Evolutionary conservation across 2,888 invertebrate genomes (phyloP), one percentile per base, ranked within the genome.

Genomic region (Aporophyla nigra): DNA sequence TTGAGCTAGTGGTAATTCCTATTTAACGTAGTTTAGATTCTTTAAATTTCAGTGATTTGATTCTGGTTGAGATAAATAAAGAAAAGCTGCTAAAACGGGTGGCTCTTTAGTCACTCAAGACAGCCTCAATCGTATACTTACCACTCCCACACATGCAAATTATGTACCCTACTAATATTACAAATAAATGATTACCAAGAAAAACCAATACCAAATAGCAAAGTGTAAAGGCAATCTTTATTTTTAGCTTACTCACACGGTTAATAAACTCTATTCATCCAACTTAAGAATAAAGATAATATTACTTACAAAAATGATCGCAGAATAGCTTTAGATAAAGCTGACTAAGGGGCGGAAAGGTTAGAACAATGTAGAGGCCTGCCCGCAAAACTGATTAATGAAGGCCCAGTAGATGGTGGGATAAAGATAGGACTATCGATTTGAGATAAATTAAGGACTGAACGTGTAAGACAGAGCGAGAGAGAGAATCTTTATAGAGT

Each of bases 381-480:
- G 54, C 46, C 54, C 62, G 16, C 62, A 67, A 63, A 82, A 66
- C 76, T 82, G 76, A 82, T 82, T 82, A 82, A 82, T 82, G 76
- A 69, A 59, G 68, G 68, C 56, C 58, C 51, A 5, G 9, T 43
- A 82, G 76, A 78, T 75, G n/a, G 40, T 40, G 40, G 59, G 53
- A 63, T 51, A 40, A 51, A 68, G 68, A 76, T 82, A 82, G 43
- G 46, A 33, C 51, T 51, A 79, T 82, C 82, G 76, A 76, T 82
- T 62, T 56, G 51, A 68, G 56, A 59, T 81, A 81, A 46, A 78
- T 81, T 74, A 81, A 58, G n/a, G n/a, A 40, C 14, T 46, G 19
- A 53, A 58, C 14, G 21, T 46, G 21, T 59, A 65, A 24, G 75
- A 27, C 5, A 4, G 56, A 81, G 46, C 14, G 43, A 53, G 51